Evolutionary conservation across 1,140 invertebrate species (phyloP), one percentile per base, ranked within the genome.

Genomic region (Trigoniulus corallinus): DNA sequence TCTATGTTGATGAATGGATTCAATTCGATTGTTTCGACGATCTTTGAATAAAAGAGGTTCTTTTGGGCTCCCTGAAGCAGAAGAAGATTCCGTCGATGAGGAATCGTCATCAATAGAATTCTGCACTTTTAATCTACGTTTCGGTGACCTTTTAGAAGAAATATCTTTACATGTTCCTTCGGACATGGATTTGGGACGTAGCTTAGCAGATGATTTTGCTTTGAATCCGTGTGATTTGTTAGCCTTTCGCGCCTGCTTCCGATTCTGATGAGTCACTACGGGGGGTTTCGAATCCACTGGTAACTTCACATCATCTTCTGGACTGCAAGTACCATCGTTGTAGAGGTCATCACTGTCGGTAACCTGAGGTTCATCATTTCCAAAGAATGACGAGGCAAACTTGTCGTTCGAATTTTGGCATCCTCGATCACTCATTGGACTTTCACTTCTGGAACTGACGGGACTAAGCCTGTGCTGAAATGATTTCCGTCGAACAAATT

Each of bases 281-380:
- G 79, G 80, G 62, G n/a, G n/a, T n/a, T n/a, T n/a, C n/a, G n/a
- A n/a, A n/a, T n/a, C n/a, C n/a, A n/a, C n/a, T n/a, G n/a, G n/a
- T n/a, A n/a, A n/a, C n/a, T n/a, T n/a, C n/a, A n/a, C n/a, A n/a
- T n/a, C n/a, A n/a, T n/a, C n/a, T n/a, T n/a, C n/a, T 34, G 29
- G 29, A 34, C 29, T 34, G 29, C 7, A 15, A 34, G 29, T 34
- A 7, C 15, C 29, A 63, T 79, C 81, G 62, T 84, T 80, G 62
- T 82, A 82, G 2, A 84, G 61, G 1, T 79, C 80, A 62, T 82
- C 81, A 0, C 80, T 82, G 62, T 82, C 80, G 1, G 80, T 82
- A 55, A 80, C 68, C 55, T 69, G 71, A 43, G 71, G 64, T 39
- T 72, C 68, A 12, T 55, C 57, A n/a, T 77, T 74, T 60, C 80